Percentiles rank a stretch among this genome's conserved stretches.
These are phyloP conservation scores for Sylvietta virens DNA, from an alignment of 2,113 vertebrate species.

Conservation along the genomic window DNA sequence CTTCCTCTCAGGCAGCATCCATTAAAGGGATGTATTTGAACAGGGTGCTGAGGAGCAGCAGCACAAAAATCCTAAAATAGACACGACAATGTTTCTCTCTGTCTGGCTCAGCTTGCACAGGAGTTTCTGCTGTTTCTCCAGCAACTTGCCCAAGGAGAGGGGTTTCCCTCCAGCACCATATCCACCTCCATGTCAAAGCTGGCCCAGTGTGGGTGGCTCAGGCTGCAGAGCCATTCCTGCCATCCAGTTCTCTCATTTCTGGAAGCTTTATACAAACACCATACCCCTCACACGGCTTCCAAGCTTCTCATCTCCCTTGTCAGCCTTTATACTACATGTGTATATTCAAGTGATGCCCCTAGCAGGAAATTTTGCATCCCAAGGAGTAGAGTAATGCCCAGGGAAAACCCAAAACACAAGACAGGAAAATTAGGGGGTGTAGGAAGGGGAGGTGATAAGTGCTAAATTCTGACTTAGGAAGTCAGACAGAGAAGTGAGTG, in stretches of 20 bases:
- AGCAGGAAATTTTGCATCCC: neutral
- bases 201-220: fast-evolving
- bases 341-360: neutral
- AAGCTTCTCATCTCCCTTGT: neutral
- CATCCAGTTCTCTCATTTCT: neutral
- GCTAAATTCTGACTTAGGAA: neutral
- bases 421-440: fast-evolving
- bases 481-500: neutral
- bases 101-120: neutral
- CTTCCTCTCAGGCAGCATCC: neutral
- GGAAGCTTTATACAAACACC: neutral
- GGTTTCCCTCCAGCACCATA: neutral
- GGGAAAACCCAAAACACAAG: neutral
- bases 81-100: neutral
- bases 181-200: neutral
- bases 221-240: neutral
- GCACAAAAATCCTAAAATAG: slow-evolving; percentile 20
- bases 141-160: neutral
- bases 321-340: neutral
- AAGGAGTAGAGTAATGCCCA: neutral
- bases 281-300: fast-evolving
- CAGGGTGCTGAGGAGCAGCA: neutral
- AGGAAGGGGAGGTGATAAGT: neutral
- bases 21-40: slow-evolving; percentile 30
- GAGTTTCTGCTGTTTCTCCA: neutral